Conservation (phyloP, 2,888 invertebrate genomes). For the Zygaena filipendulae region DNA sequence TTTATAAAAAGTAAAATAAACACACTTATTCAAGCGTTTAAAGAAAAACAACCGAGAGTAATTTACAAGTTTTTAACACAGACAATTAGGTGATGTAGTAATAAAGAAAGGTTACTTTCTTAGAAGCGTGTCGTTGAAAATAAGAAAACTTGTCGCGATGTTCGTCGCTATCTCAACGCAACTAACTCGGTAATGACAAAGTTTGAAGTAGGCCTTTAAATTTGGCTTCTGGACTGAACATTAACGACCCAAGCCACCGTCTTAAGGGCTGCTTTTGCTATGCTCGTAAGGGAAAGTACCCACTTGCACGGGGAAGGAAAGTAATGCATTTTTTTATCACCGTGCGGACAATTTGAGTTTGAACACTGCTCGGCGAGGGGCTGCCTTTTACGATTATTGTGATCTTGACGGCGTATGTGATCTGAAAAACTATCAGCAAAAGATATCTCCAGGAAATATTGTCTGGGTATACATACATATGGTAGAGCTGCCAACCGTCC, state of each 20-base stretch:
- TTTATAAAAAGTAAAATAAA: too few species aligned
- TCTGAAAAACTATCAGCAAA: conserved; percentile 41
- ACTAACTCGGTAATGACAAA: conserved; percentile 34
- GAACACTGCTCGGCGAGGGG: conserved; percentile 49
- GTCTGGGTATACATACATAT: too few species aligned
- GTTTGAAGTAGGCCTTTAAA: conserved; percentile 51
- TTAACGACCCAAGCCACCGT: conserved; percentile 56
- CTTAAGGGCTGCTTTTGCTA: conserved; percentile 52
- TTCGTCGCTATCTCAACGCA: conserved; percentile 25
- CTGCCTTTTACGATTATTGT: conserved; percentile 63
- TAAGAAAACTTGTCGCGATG: conserved; percentile 23
- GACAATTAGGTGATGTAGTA: too few species aligned
- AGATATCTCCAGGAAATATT: too few species aligned
- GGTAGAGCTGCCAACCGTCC: too few species aligned
- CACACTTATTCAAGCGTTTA: too few species aligned
- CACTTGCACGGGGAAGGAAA: conserved; percentile 41
- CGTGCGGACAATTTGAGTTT: conserved; percentile 57
- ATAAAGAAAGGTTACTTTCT: neutral
- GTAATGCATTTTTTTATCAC: conserved; percentile 67
- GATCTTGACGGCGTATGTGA: conserved; percentile 36
- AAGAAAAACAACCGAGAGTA: too few species aligned
- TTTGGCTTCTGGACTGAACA: conserved; percentile 43
- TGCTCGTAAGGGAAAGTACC: conserved; percentile 47
- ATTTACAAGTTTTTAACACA: too few species aligned
- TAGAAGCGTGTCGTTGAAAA: conserved; percentile 8